phyloP scores from a whole-genome alignment of 1,140 invertebrate species.

The Drosophila nannoptera region DNA sequence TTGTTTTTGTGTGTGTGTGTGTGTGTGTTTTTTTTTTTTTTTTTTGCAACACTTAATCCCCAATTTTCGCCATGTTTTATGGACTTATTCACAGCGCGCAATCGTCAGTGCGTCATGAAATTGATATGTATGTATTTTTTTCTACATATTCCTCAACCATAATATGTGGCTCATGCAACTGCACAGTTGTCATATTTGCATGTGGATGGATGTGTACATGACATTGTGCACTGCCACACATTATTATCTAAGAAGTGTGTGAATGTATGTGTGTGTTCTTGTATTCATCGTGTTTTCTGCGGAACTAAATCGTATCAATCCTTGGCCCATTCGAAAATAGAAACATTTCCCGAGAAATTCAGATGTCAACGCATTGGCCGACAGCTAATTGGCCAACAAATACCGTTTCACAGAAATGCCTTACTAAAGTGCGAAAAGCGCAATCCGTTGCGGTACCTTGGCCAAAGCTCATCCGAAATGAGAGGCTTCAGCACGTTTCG shows the following conservation, averaged over 20 bases:
- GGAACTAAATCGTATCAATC: conserved; percentile 21
- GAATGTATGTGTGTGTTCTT: background rate
- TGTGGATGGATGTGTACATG: background rate
- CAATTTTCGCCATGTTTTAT: conserved; percentile 15
- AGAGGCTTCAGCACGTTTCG: background rate
- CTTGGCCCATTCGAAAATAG: conserved; percentile 23
- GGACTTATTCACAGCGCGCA: conserved; percentile 3
- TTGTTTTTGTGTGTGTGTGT: no score
- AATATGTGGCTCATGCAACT: conserved; percentile 2
- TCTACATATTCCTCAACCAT: conserved; percentile 6
- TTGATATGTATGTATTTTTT: background rate
- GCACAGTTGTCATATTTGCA: background rate
- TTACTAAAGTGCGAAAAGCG: background rate
- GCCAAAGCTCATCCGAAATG: conserved; percentile 9
- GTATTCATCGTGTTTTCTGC: conserved; percentile 9
- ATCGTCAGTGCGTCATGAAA: conserved; percentile 8
- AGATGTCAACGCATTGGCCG: conserved; percentile 19
- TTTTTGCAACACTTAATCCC: background rate
- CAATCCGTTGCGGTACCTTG: background rate
- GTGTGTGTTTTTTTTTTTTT: background rate
- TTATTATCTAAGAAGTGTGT: background rate
- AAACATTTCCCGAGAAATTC: conserved; percentile 34
- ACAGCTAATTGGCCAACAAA: conserved; percentile 16
- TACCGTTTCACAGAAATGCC: conserved; percentile 15
- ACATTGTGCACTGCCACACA: background rate